Percentiles rank a stretch among this genome's conserved stretches.
Evolutionary conservation across 1,140 invertebrate genomes (phyloP).

Genomic region (Nasonia vitripennis): DNA sequence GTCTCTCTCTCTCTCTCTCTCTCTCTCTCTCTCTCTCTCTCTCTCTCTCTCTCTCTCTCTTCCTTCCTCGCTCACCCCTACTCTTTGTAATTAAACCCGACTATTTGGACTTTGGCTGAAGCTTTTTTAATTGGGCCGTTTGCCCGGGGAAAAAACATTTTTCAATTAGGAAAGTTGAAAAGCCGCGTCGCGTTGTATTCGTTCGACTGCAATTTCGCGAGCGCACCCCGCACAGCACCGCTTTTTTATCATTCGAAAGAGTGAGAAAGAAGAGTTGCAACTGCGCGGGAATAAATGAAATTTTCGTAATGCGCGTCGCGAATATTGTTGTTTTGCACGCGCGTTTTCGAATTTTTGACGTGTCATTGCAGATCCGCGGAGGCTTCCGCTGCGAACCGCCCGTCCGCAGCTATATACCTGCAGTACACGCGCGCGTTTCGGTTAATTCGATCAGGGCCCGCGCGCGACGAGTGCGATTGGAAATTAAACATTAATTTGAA

Average conservation of each 20-base stretch:
- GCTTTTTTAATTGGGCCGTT: slow-evolving; percentile 39
- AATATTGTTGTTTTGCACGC: not conserved
- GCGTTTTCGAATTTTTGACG: not conserved
- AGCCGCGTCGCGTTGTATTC: not conserved
- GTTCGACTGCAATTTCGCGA: slow-evolving; percentile 27
- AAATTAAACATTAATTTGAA: slow-evolving; percentile 5
- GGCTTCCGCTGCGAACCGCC: not conserved
- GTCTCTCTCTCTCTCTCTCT: too few species aligned
- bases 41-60: not conserved
- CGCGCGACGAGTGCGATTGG: not conserved
- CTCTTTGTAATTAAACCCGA: slow-evolving; percentile 28
- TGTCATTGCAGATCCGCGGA: not conserved
- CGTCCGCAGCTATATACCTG: not conserved
- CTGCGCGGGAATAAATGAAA: not conserved
- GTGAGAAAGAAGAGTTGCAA: not conserved
- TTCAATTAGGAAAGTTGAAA: slow-evolving; percentile 38
- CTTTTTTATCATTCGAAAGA: not conserved
- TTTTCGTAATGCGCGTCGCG: not conserved
- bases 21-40: too few species aligned
- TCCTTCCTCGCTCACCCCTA: not conserved
- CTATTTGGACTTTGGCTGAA: slow-evolving; percentile 42
- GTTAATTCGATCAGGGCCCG: not conserved
- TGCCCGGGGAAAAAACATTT: slow-evolving; percentile 23
- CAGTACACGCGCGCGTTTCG: not conserved
- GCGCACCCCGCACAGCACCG: not conserved